Evolutionary conservation across 2,113 vertebrate genomes (phyloP).

Genomic region (Murina feae): DNA sequence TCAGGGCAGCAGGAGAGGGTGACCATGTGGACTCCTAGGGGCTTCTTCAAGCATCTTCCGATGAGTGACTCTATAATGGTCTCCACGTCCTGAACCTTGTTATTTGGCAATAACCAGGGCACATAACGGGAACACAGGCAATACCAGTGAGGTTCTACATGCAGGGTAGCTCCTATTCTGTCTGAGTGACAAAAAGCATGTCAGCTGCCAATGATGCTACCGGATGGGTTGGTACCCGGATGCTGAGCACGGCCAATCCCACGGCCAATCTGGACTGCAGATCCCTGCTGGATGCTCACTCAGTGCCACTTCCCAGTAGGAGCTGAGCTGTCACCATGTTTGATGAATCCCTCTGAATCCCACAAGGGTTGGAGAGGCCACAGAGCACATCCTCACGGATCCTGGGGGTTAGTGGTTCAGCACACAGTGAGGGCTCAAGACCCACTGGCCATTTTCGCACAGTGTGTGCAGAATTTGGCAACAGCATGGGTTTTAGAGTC

Average conservation of each 20-base stretch:
- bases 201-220: rapidly evolving
- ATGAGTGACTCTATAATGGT: rapidly evolving
- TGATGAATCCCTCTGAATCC: background rate
- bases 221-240: rapidly evolving
- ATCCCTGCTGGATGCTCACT: background rate
- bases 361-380: background rate
- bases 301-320: rapidly evolving
- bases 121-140: rapidly evolving
- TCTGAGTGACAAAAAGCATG: rapidly evolving
- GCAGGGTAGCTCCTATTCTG: background rate
- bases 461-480: background rate
- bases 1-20: background rate
- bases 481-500: background rate
- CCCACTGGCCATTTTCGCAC: background rate
- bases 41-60: background rate
- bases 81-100: background rate
- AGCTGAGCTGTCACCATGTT: too few species aligned
- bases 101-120: background rate
- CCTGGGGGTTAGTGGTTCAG: too few species aligned
- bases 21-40: rapidly evolving
- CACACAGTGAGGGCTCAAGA: rapidly evolving
- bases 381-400: rapidly evolving
- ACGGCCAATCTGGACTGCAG: background rate
- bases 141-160: rapidly evolving
- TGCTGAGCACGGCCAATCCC: background rate